Evolutionary conservation across 2,888 invertebrate species (phyloP), one percentile per base, ranked within the genome.

Genomic region (Caenorhabditis sulstoni): DNA sequence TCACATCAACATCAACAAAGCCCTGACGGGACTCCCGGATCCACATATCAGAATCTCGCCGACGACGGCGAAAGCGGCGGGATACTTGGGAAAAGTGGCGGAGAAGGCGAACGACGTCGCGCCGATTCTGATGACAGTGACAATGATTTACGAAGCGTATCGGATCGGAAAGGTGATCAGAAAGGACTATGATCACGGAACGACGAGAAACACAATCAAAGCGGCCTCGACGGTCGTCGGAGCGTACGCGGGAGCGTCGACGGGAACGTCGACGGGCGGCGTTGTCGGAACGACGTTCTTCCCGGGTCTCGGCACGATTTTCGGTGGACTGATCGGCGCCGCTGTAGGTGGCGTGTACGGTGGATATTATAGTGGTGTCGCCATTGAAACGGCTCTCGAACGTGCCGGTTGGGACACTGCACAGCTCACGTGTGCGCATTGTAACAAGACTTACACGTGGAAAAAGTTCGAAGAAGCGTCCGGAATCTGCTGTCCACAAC

Each of bases 231-330:
- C 50, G 0, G 39, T 39, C 3, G 18, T 18, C 1, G 67, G 39
- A 1, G 29, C 41, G 5, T 68, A 58, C 9, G 16, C 57, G 37
- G 37, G 37, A 11, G 37, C 37, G 37, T 37, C 7, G 37, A 5
- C 37, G 5, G 11, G 11, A 37, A 37, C 41, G 11, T 41, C 14
- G 7, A n/a, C 29, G 50, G 67, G 67, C 0, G 50, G 23, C 11
- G 3, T 29, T 3, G 16, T 68, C 20, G 67, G 67, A n/a, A 23
- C 58, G 0, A n/a, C 22, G 3, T 3, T 59, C 3, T 35, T 68
- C 11, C 67, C 67, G 12, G 67, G 67, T 11, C 16, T 68, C 14
- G 67, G 67, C 2, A 59, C 67, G 12, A 58, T 68, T 18, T 50
- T 50, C 41, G 67, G 67, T 0, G 58, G 18, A 14, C 4, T 68